phyloP scores from a whole-genome alignment of 2,888 invertebrate genomes.

The Nineta flava region DNA sequence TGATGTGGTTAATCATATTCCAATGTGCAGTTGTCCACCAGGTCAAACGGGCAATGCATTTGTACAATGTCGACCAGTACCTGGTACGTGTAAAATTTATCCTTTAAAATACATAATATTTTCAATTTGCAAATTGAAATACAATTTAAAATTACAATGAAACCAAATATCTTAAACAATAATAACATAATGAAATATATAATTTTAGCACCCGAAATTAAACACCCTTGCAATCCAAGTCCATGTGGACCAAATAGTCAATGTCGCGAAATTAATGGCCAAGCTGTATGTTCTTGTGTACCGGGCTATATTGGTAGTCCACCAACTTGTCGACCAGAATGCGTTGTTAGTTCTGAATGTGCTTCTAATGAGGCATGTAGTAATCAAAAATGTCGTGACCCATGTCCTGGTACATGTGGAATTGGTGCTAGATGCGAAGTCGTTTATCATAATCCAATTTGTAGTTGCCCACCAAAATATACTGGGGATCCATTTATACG shows the following conservation, averaged over 20 bases:
- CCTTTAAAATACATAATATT: too few species aligned
- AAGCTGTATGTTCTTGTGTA: slow-evolving; percentile 48
- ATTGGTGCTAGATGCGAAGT: slow-evolving; percentile 48
- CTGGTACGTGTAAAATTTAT: slow-evolving; percentile 17
- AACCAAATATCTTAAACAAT: background rate
- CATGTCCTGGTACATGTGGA: slow-evolving; percentile 55
- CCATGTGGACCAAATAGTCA: slow-evolving; percentile 47
- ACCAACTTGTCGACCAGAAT: slow-evolving; percentile 48
- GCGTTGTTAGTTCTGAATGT: slow-evolving; percentile 53
- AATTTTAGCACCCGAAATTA: slow-evolving; percentile 23
- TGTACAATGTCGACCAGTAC: slow-evolving; percentile 38
- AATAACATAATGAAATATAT: slow-evolving; percentile 1
- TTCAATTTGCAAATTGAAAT: background rate
- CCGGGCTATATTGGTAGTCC: slow-evolving; percentile 55
- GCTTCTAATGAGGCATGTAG: slow-evolving; percentile 45
- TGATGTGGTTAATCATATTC: slow-evolving; percentile 57
- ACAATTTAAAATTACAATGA: slow-evolving; percentile 16
- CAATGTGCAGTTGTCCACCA: slow-evolving; percentile 41
- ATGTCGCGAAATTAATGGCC: slow-evolving; percentile 31
- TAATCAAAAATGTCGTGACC: slow-evolving; percentile 50
- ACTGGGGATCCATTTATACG: slow-evolving; percentile 58
- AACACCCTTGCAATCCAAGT: slow-evolving; percentile 40
- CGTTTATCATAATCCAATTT: slow-evolving; percentile 53
- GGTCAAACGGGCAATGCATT: slow-evolving; percentile 56
- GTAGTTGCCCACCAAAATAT: slow-evolving; percentile 46